Evolutionary conservation across 1,140 invertebrate species (phyloP).

Genomic region (Caenorhabditis briggsae): DNA sequence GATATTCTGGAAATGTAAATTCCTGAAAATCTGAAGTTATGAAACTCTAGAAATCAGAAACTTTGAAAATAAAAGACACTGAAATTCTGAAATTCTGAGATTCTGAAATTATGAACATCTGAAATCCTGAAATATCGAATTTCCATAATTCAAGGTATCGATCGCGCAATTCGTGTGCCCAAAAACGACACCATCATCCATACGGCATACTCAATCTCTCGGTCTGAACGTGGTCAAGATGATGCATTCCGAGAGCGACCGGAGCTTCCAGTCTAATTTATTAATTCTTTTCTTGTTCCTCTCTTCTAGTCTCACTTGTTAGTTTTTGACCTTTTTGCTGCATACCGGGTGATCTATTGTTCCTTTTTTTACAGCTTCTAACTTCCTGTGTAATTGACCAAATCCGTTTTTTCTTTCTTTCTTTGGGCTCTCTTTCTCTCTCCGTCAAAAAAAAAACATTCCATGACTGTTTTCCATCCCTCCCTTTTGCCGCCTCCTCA

Average conservation of each 20-base stretch:
- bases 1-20: too few relatives aligned
- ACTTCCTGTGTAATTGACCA: background rate
- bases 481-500: background rate
- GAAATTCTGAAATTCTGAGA: too few relatives aligned
- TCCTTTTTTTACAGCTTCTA: background rate
- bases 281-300: background rate
- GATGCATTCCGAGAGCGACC: slow-evolving; percentile 35
- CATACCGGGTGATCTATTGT: slow-evolving; percentile 19
- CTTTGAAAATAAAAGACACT: too few relatives aligned
- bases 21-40: too few relatives aligned
- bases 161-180: slow-evolving; percentile 37
- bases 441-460: slow-evolving; percentile 35
- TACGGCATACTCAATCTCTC: slow-evolving; percentile 44
- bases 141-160: slow-evolving; percentile 6
- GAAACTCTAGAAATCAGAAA: too few relatives aligned
- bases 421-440: slow-evolving; percentile 5
- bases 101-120: background rate
- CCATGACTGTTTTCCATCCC: slow-evolving; percentile 35
- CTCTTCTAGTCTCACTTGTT: background rate
- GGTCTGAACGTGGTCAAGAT: slow-evolving; percentile 42
- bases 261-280: background rate
- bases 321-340: background rate
- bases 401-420: background rate
- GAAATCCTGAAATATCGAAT: background rate
- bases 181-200: slow-evolving; percentile 40